Base-by-base conservation (phyloP, 2,797 vertebrate genomes). In the Phalanger gymnotis region DNA sequence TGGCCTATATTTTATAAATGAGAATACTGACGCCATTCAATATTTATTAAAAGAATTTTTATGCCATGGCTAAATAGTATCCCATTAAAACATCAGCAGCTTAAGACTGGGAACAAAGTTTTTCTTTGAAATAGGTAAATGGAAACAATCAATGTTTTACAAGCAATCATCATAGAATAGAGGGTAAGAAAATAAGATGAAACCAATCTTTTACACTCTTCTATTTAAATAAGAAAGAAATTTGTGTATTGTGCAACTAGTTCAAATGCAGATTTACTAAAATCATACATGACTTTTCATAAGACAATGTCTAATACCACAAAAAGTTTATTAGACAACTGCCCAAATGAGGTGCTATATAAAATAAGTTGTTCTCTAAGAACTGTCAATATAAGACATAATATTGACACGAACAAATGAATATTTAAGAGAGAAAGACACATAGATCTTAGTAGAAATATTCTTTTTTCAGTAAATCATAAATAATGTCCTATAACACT, bases 221-320 rank as follows among this genome's bases (percentile, higher is more conserved):
- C 47, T 93, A 81, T 27, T 27, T 73, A 95, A 95, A 95, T 55
- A 89, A 73, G 30, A 47, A 55, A 47, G 54, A 55, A 91, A n/a
- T 40, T 4, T 27, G 52, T n/a, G 81, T 34, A 1, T 90, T 92
- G 19, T 61, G 81, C 34, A 47, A 53, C 28, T n/a, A 47, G n/a
- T 19, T 90, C 54, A n/a, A 58, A 19, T 13, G 25, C 52, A 90
- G 90, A n/a, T 51, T 53, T 25, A 87, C 27, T 40, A n/a, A 61
- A 53, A 57, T 0, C 25, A 2, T 9, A 66, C 19, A 30, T 25
- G 54, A 53, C 52, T 0, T 30, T 6, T 9, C 61, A 52, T 28
- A 52, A 4, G 90, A 54, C 31, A 91, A 11, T 4, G 56, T 22
- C 47, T 54, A 87, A 13, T 2, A 56, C 40, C 53, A 40, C 89